Conservation (phyloP, 2,113 vertebrate species). For the Laticauda laticaudata region DNA sequence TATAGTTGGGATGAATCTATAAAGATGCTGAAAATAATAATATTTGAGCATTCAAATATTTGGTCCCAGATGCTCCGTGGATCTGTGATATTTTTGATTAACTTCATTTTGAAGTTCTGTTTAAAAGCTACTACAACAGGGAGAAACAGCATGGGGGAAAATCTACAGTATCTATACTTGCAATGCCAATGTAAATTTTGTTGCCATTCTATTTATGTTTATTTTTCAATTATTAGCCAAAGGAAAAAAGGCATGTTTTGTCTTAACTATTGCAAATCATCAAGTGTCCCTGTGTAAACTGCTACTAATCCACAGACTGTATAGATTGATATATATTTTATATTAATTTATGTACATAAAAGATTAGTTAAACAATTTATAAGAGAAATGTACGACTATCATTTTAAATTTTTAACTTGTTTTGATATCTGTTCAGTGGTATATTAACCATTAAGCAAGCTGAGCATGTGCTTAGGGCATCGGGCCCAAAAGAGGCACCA, state of each 20-base stretch:
- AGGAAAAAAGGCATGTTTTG: neutral
- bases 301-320: neutral
- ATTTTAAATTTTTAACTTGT: constrained; percentile 11
- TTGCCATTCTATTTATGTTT: neutral
- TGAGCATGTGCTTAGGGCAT: too few relatives aligned
- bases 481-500: too few relatives aligned
- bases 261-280: constrained; percentile 7
- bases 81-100: neutral
- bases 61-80: neutral
- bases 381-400: neutral
- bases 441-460: too few relatives aligned
- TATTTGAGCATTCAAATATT: neutral
- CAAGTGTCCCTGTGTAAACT: neutral
- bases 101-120: neutral
- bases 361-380: constrained; percentile 26
- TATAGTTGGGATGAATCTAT: neutral
- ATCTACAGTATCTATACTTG: neutral
- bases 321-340: neutral
- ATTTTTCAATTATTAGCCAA: neutral
- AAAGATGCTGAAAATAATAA: neutral
- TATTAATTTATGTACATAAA: neutral
- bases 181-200: neutral
- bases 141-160: neutral
- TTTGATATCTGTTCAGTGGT: neutral
- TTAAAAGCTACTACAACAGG: neutral